phyloP scores from a whole-genome alignment of 2,113 vertebrate species.

The Cromileptes altivelis region DNA sequence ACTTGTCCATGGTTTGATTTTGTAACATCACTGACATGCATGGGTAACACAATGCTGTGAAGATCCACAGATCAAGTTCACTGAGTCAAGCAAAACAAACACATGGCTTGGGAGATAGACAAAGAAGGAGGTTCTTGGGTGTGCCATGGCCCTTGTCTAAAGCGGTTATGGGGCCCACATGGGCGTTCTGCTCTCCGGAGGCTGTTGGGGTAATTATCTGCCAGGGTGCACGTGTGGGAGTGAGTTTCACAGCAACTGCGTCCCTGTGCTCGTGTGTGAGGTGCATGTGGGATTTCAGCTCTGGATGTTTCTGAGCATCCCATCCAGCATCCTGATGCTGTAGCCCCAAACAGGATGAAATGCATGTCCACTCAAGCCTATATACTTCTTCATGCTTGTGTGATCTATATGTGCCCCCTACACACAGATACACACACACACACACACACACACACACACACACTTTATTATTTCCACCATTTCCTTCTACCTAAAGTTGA shows the following conservation, averaged over 20 bases:
- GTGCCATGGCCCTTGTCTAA: constrained; percentile 78
- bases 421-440: not conserved
- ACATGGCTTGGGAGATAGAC: constrained; percentile 66
- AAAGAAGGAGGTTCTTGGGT: constrained; percentile 70
- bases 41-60: constrained; percentile 34
- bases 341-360: constrained; percentile 48
- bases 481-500: constrained; percentile 34
- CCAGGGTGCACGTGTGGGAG: constrained; percentile 73
- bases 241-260: constrained; percentile 48
- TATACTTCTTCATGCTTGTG: constrained; percentile 35
- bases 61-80: constrained; percentile 73
- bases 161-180: constrained; percentile 77
- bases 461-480: not conserved
- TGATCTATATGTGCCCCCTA: constrained; percentile 37
- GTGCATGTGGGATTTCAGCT: constrained; percentile 29
- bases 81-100: constrained; percentile 79
- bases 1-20: constrained; percentile 21
- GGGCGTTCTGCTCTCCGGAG: constrained; percentile 74
- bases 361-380: constrained; percentile 48
- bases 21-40: constrained; percentile 24
- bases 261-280: constrained; percentile 26
- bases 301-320: constrained; percentile 37
- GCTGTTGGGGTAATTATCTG: constrained; percentile 81
- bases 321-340: not conserved
- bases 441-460: not conserved